phyloP scores from a whole-genome alignment of 2,797 vertebrate species.

The Trichosurus vulpecula region DNA sequence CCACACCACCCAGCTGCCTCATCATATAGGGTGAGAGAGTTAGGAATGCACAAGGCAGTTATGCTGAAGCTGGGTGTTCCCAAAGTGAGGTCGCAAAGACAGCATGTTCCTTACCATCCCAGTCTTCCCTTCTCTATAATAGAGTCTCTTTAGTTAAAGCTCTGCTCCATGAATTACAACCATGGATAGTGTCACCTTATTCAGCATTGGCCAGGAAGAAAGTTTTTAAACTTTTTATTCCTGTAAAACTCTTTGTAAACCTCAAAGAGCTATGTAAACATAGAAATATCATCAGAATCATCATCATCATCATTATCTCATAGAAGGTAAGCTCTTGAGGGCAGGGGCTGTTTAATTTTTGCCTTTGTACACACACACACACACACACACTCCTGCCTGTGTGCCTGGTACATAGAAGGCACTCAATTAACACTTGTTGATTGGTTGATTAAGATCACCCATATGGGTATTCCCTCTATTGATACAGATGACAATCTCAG shows the following conservation, averaged over 20 bases:
- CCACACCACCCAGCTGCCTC: neutral
- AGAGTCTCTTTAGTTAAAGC: neutral
- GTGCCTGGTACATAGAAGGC: too few relatives aligned
- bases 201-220: neutral
- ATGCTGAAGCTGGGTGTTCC: neutral
- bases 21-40: neutral
- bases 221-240: neutral
- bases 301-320: neutral
- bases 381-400: too few relatives aligned
- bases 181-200: neutral
- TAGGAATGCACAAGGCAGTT: too few relatives aligned
- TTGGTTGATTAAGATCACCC: too few relatives aligned
- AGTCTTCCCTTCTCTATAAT: neutral
- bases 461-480: too few relatives aligned
- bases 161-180: neutral
- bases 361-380: too few relatives aligned
- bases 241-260: neutral
- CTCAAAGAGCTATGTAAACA: neutral
- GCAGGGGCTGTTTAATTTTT: neutral
- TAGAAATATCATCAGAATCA: too few relatives aligned
- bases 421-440: too few relatives aligned
- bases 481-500: too few relatives aligned
- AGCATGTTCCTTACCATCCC: neutral
- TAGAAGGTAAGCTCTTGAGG: neutral
- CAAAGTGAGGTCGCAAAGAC: neutral